Conservation (phyloP, 1,140 invertebrate genomes). For the Trachymyrmex septentrionalis region DNA sequence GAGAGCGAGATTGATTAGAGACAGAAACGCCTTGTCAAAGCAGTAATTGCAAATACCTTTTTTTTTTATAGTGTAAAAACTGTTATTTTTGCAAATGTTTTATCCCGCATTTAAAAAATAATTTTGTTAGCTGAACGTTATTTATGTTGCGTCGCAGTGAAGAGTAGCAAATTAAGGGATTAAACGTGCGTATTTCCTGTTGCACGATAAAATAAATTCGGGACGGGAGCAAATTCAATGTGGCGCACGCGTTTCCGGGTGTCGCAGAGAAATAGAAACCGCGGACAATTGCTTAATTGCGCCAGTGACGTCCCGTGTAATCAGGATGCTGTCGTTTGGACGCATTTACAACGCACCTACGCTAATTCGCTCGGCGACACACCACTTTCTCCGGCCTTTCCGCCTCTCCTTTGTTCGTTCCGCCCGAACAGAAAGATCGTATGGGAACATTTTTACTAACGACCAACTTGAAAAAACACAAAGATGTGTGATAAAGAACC, state of each 20-base stretch:
- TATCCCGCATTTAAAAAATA: neutral
- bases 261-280: conserved; percentile 82
- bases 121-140: neutral
- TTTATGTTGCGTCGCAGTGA: neutral
- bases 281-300: conserved; percentile 85
- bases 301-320: conserved; percentile 79
- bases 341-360: conserved; percentile 82
- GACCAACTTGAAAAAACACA: conserved; percentile 34
- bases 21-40: neutral
- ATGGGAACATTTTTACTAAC: conserved; percentile 9
- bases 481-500: conserved; percentile 32
- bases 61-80: neutral
- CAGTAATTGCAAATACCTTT: neutral
- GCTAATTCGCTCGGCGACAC: conserved; percentile 75
- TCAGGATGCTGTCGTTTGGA: conserved; percentile 85
- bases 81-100: neutral
- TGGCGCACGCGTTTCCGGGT: conserved; percentile 71
- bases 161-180: neutral
- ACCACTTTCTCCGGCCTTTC: neutral
- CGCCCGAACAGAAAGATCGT: neutral
- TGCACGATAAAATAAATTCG: neutral
- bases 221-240: conserved; percentile 45
- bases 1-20: neutral
- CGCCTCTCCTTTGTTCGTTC: conserved; percentile 1
- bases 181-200: neutral